Evolutionary conservation across 2,888 invertebrate genomes (phyloP), one percentile per base, ranked within the genome.

Genomic region (Tenthredo mesomela): DNA sequence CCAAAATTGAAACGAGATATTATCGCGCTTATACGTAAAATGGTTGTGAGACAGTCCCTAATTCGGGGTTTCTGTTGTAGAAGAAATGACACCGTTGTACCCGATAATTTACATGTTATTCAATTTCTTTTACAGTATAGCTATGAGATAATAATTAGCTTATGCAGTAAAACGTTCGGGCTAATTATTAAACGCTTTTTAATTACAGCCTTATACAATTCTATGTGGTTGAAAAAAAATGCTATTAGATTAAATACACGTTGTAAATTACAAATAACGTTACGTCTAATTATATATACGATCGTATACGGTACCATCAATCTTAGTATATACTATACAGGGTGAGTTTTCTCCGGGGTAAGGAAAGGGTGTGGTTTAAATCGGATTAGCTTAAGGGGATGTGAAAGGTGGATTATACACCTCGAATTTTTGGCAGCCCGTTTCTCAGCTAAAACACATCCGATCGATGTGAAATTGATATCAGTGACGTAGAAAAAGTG

Each of bases 131-230:
- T 37, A 37, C 7, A 33, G 6, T 67, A 67, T 25, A 67, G 67
- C 67, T 67, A 15, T 12, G 33, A 33, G 33, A 37, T 37, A 67
- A 33, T 67, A 15, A 18, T 33, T 3, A 4, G 4, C 25, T 15
- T 18, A 12, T 5, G 33, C 9, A 15, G 33, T 21, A 15, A 67
- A 67, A 15, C 29, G 67, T 33, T 6, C 33, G 4, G 18, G 5
- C 33, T 18, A 67, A 67, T 67, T 33, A 67, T 67, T 67, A 4
- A 67, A 33, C 67, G 67, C 6, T 29, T 67, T 67, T 67, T 67
- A 67, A 67, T 67, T 67, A 33, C 33, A 67, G 12, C 67, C 15
- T 12, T 29, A 29, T 29, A 29, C 29, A n/a, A 4, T 33, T 15
- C 0, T 0, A 33, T 67, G 33, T 15, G 18, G 33, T 18, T 15